These are phyloP conservation scores for Xerus rutilus DNA, from an alignment of 2,797 vertebrate genomes.

Conservation along the genomic window DNA sequence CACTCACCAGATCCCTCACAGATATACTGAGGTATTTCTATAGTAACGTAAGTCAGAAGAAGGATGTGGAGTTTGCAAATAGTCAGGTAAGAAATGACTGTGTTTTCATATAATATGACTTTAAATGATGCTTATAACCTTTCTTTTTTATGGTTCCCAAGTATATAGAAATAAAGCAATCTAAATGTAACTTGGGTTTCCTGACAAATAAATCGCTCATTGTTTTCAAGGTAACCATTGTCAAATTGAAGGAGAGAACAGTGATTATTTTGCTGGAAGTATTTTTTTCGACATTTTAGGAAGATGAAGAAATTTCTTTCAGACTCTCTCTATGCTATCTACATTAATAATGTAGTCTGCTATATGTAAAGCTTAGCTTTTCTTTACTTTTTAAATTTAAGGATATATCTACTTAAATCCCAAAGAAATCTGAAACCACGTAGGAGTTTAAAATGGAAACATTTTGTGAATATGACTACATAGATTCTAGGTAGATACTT, in stretches of 20 bases:
- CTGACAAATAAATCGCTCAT: background rate
- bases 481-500: background rate
- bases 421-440: background rate
- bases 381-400: background rate
- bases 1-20: background rate
- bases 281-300: background rate
- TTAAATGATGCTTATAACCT: background rate
- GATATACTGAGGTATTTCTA: background rate
- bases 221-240: background rate
- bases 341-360: background rate
- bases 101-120: background rate
- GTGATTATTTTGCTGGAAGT: background rate
- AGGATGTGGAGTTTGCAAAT: background rate
- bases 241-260: background rate
- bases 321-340: background rate
- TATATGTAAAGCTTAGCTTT: background rate
- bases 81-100: background rate
- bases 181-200: background rate
- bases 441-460: background rate
- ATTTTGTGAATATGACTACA: background rate
- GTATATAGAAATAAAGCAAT: background rate
- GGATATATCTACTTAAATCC: background rate
- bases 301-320: slow-evolving; percentile 33
- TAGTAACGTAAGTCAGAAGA: background rate
- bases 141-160: background rate